phyloP scores from a whole-genome alignment of 2,797 vertebrate genomes.

The Tolypeutes matacus region DNA sequence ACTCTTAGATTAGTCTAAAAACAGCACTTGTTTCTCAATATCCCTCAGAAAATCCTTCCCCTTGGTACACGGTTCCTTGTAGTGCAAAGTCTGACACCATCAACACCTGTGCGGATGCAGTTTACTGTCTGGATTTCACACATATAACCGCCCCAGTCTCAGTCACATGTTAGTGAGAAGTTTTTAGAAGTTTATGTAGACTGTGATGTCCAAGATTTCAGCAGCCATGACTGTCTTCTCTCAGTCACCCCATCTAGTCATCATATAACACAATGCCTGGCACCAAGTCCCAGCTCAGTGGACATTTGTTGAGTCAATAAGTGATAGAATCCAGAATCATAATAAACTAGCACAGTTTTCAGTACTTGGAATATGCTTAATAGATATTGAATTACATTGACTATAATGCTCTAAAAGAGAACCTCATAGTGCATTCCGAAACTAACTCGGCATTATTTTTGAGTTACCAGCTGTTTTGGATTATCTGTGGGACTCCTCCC shows the following conservation, averaged over 20 bases:
- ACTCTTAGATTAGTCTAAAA: slow-evolving; percentile 21
- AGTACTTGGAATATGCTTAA: not conserved
- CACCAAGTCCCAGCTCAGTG: not conserved
- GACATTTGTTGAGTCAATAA: not conserved
- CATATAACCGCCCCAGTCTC: not conserved
- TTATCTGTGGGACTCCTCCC: slow-evolving; percentile 65
- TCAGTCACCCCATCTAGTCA: not conserved
- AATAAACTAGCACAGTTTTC: not conserved
- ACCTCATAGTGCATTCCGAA: slow-evolving; percentile 54
- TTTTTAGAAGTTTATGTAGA: not conserved
- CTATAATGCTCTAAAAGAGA: slow-evolving; percentile 41
- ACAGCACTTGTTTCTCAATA: not conserved
- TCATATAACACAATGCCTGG: not conserved
- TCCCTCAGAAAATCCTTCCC: not conserved
- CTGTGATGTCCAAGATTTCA: not conserved
- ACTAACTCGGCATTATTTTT: slow-evolving; percentile 65
- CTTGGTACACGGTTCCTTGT: not conserved
- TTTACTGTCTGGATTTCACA: not conserved
- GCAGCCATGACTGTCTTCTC: not conserved
- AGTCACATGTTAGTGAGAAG: not conserved
- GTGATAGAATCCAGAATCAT: not conserved
- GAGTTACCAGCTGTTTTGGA: slow-evolving; percentile 77
- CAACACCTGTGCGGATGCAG: not conserved
- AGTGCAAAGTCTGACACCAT: not conserved
- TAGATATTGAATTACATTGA: slow-evolving; percentile 36